Percentiles rank a stretch among this genome's conserved stretches.
These are phyloP conservation scores for Rhinoptilus africanus DNA, from an alignment of 2,113 vertebrate species.

Conservation along the genomic window DNA sequence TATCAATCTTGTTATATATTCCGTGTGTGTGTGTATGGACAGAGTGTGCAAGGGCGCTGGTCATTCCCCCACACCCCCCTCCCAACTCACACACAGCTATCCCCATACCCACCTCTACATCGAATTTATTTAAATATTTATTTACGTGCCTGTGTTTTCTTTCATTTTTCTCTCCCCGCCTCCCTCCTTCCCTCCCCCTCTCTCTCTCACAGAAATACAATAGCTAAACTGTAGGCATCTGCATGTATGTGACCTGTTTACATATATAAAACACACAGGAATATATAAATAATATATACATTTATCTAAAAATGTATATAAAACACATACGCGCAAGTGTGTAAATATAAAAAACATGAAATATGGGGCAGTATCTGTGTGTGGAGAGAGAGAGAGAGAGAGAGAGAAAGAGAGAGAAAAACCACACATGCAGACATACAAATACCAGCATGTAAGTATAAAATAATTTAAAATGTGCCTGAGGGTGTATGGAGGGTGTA, in stretches of 20 bases:
- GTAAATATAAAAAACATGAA: background rate
- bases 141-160: background rate
- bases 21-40: background rate
- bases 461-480: background rate
- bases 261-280: background rate
- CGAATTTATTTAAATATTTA: background rate
- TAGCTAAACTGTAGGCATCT: background rate
- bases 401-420: too few relatives aligned
- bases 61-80: fast-evolving
- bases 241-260: background rate
- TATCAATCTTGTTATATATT: background rate
- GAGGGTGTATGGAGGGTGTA: background rate
- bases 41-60: background rate
- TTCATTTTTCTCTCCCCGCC: background rate
- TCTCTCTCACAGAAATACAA: background rate
- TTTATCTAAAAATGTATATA: background rate
- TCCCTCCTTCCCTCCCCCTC: background rate
- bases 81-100: background rate
- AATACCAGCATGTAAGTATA: background rate
- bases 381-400: background rate
- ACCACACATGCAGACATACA: background rate
- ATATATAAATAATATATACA: background rate
- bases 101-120: background rate
- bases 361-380: too few relatives aligned
- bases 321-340: background rate